Conservation (phyloP, 1,140 invertebrate genomes). For the Lethocerus indicus region DNA sequence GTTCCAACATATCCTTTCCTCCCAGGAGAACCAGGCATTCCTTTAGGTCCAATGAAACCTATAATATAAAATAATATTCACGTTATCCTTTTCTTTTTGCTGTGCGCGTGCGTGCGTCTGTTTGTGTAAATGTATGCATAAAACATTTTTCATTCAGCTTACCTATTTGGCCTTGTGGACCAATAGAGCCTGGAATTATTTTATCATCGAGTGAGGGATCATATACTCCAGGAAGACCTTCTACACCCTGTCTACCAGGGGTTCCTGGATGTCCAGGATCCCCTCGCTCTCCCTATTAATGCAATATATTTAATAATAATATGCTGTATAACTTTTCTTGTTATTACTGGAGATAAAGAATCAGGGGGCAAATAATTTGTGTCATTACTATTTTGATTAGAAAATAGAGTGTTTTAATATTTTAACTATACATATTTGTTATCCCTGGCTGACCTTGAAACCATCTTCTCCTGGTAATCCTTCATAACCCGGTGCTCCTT, state of each 20-base stretch:
- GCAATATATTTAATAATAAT: neutral
- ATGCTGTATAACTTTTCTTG: neutral
- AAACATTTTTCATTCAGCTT: constrained; percentile 26
- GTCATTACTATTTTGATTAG: too few species aligned
- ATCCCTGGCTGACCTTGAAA: constrained; percentile 1
- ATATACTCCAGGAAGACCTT: constrained; percentile 7
- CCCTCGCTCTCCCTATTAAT: constrained; percentile 6
- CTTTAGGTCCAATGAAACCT: constrained; percentile 4
- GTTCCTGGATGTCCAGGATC: constrained; percentile 34
- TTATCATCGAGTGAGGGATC: constrained; percentile 6
- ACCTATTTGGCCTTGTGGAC: constrained; percentile 37
- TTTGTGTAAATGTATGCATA: constrained; percentile 6
- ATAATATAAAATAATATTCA: neutral
- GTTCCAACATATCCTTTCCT: constrained; percentile 60
- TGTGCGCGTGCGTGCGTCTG: neutral
- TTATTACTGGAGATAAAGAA: too few species aligned
- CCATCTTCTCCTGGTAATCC: constrained; percentile 51
- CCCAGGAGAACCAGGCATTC: constrained; percentile 25
- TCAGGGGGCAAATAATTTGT: too few species aligned
- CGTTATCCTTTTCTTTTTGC: neutral
- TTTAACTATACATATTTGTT: too few species aligned
- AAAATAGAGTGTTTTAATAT: too few species aligned
- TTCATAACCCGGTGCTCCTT: constrained; percentile 56
- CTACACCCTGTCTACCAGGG: constrained; percentile 19
- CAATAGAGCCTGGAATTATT: constrained; percentile 33